These are phyloP conservation scores for Smittia aterrima DNA, from an alignment of 2,888 invertebrate genomes.

Conservation along the genomic window DNA sequence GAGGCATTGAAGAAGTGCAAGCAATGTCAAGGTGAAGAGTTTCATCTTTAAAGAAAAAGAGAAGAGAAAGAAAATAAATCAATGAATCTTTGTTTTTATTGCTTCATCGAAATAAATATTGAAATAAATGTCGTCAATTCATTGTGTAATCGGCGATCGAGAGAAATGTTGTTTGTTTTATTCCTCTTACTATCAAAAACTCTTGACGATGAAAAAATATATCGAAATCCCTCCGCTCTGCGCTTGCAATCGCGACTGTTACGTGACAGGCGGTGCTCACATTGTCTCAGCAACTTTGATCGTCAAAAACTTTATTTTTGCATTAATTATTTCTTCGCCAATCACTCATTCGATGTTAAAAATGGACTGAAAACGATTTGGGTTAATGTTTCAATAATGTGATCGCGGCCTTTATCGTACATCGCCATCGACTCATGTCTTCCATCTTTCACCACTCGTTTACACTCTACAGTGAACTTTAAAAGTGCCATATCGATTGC, in stretches of 20 bases:
- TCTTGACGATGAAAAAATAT: too few relatives aligned
- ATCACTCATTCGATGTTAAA: background rate
- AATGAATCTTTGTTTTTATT: background rate
- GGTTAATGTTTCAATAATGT: too few relatives aligned
- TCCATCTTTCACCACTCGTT: background rate
- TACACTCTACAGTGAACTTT: background rate
- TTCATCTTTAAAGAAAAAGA: constrained; percentile 31
- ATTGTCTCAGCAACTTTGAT: background rate
- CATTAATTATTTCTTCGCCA: background rate
- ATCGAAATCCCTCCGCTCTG: too few relatives aligned
- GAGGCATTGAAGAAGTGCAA: constrained; percentile 28
- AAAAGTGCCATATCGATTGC: constrained; percentile 25
- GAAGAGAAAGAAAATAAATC: background rate
- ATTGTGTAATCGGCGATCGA: background rate
- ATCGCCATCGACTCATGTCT: background rate
- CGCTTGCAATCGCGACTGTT: background rate
- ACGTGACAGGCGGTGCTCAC: background rate
- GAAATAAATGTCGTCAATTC: background rate
- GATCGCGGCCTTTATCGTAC: too few relatives aligned
- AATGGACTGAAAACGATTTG: too few relatives aligned
- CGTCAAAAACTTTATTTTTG: background rate
- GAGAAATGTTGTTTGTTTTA: background rate
- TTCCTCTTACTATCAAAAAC: background rate
- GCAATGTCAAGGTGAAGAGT: constrained; percentile 36
- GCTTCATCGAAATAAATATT: too few relatives aligned